Evolutionary conservation across 1,140 invertebrate species (phyloP), one percentile per base, ranked within the genome.

Genomic region (Hesperophylax magnus): DNA sequence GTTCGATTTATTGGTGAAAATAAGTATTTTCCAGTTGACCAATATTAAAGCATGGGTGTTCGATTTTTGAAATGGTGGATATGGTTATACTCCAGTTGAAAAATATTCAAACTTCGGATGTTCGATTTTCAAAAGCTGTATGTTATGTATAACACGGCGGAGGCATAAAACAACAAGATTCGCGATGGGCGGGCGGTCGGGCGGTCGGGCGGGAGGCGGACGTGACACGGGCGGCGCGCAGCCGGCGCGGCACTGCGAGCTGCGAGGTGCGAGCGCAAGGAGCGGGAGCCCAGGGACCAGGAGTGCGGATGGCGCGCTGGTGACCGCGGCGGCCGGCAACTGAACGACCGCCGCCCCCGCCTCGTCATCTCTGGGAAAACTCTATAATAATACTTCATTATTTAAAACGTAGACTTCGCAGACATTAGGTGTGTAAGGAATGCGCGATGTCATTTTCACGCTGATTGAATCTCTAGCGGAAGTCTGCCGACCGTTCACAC

Each of bases 361-460:
- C 8, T 18, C 31, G 18, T 6, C 14, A 17, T 47, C 39, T 47
- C 18, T 71, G 39, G 20, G 52, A 53, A 72, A 72, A 72, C 69
- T 69, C 34, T 27, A 65, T 24, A 24, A 15, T 27, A 34, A 69
- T 69, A 22, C 63, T 47, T 47, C 39, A 47, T 47, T 47, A 47
- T 47, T 47, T 47, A 47, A 47, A 47, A 47, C 39, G 39, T 8
- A 14, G 9, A 47, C 39, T 47, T 47, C 39, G 11, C 39, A 14
- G 39, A 47, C 34, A 22, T 20, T 20, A 52, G 14, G 15, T 71
- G 47, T 17, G 67, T 20, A 27, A 54, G 69, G 69, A 72, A 53
- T 72, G 20, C 69, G 54, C 69, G n/a, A 22, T 22, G 69, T 17
- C 47, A 53, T 52, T 39, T 34, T 34, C 65, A 61, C 58, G 18